Evolutionary conservation across 2,797 vertebrate species (phyloP).

Genomic region (Sternotherus odoratus): DNA sequence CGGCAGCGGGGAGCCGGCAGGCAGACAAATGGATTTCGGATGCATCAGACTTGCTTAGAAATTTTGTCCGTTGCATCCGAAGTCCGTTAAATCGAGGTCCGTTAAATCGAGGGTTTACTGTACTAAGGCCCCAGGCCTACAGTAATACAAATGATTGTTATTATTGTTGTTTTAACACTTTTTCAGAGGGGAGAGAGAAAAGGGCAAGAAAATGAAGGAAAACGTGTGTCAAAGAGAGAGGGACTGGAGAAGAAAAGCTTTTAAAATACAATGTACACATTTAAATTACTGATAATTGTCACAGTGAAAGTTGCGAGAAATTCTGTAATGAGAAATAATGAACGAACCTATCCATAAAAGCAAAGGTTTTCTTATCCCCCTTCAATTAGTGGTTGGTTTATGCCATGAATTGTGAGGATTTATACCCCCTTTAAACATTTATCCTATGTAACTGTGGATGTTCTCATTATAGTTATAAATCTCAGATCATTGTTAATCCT

Average conservation of each 20-base stretch:
- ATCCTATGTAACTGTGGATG: not conserved
- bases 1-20: no score
- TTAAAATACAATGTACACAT: not conserved
- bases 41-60: no score
- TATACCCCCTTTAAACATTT: not conserved
- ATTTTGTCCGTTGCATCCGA: no score
- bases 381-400: not conserved
- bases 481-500: not conserved
- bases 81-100: no score
- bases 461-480: not conserved
- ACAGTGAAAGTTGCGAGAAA: not conserved
- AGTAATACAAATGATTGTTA: not conserved
- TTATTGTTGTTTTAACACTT: not conserved
- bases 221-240: not conserved
- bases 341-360: not conserved
- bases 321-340: not conserved
- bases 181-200: not conserved
- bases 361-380: not conserved
- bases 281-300: not conserved
- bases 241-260: not conserved
- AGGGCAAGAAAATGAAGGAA: not conserved
- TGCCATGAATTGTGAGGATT: not conserved
- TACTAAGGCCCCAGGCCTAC: not conserved
- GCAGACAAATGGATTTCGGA: no score
- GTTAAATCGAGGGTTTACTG: no score